Percentiles rank a stretch among this genome's conserved stretches.
Conservation (phyloP, 2,113 vertebrate genomes). For the Erpornis zantholeuca region DNA sequence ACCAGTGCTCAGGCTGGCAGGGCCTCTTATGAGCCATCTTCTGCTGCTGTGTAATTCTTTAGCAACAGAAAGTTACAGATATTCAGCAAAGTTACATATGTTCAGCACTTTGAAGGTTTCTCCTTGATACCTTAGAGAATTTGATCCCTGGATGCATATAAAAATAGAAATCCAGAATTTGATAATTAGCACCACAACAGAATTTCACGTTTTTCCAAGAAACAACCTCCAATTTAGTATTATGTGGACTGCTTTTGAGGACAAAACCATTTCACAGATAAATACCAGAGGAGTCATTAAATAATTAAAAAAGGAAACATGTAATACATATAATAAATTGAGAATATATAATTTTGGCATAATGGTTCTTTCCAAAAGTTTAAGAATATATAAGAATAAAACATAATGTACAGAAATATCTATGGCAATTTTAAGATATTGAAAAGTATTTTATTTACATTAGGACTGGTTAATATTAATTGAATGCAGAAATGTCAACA, state of each 20-base stretch:
- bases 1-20: neutral
- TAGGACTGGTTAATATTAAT: neutral
- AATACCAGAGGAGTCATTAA: neutral
- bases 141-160: neutral
- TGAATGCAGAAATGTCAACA: neutral
- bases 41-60: neutral
- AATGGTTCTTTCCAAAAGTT: neutral
- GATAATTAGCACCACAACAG: neutral
- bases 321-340: neutral
- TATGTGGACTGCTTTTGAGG: neutral
- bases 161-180: neutral
- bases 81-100: neutral
- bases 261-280: neutral
- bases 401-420: neutral
- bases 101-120: neutral
- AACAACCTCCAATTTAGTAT: neutral
- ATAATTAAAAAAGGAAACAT: neutral
- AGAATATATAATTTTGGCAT: neutral
- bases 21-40: neutral
- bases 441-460: neutral
- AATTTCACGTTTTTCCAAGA: neutral
- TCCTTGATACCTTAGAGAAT: neutral
- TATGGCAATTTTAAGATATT: neutral
- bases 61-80: neutral
- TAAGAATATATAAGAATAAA: neutral